These are phyloP conservation scores for Acipenser transmontanus DNA, from an alignment of 2,797 vertebrate species.

Conservation along the genomic window DNA sequence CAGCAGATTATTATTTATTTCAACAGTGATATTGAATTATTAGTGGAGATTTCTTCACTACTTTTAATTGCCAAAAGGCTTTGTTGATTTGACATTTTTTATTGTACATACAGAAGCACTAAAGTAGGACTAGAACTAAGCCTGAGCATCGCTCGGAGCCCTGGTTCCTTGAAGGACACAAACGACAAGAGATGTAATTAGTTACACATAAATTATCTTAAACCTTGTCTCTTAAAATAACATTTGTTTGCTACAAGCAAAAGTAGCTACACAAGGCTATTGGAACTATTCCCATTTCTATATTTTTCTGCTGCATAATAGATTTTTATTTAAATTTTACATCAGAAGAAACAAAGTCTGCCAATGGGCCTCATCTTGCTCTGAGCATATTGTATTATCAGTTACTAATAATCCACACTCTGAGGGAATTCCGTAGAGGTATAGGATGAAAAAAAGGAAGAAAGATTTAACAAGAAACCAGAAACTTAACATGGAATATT, in stretches of 20 bases:
- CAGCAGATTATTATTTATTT: not conserved
- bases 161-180: conserved; percentile 52
- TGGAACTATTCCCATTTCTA: conserved; percentile 55
- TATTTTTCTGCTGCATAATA: conserved; percentile 72
- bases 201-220: conserved; percentile 72
- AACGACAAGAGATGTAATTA: conserved; percentile 76
- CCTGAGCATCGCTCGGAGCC: conserved; percentile 20
- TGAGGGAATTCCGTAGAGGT: conserved; percentile 55
- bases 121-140: conserved; percentile 46
- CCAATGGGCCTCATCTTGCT: conserved; percentile 55
- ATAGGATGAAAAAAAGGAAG: conserved; percentile 28
- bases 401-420: conserved; percentile 56
- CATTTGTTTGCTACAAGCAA: conserved; percentile 75
- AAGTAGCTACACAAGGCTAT: conserved; percentile 55
- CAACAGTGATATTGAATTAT: not conserved
- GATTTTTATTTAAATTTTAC: conserved; percentile 72
- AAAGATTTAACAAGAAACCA: not conserved
- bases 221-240: conserved; percentile 75
- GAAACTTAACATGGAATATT: too few species aligned
- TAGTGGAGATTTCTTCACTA: conserved; percentile 48
- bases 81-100: conserved; percentile 57
- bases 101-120: conserved; percentile 64
- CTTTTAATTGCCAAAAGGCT: conserved; percentile 49
- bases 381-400: conserved; percentile 51
- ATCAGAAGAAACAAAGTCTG: conserved; percentile 66